These are phyloP conservation scores for Lethocerus indicus DNA, from an alignment of 1,140 invertebrate species.

Conservation along the genomic window DNA sequence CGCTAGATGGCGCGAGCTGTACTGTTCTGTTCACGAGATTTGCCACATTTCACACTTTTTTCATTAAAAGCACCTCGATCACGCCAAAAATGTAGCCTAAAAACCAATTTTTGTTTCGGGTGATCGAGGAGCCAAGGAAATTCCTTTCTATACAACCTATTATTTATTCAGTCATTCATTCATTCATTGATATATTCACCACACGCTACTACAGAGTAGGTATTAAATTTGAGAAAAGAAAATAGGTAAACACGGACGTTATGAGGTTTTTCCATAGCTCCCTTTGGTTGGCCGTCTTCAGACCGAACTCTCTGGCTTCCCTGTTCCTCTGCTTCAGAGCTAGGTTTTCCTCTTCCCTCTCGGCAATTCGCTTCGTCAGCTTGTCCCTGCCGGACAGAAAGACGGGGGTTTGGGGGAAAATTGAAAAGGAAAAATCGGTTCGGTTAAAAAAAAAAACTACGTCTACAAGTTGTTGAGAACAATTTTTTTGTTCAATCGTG, in stretches of 20 bases:
- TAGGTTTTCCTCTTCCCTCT: conserved; percentile 36
- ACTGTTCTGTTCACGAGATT: too few relatives aligned
- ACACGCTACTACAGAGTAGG: conserved; percentile 5
- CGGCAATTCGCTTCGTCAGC: conserved; percentile 30
- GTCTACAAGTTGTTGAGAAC: neutral
- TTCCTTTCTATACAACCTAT: too few relatives aligned
- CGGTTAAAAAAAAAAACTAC: neutral
- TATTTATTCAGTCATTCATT: neutral
- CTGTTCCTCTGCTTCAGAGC: conserved; percentile 40
- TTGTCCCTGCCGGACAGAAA: conserved; percentile 25
- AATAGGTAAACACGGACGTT: conserved; percentile 21
- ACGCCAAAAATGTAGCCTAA: too few relatives aligned
- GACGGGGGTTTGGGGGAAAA: too few relatives aligned
- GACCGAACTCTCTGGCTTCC: conserved; percentile 33
- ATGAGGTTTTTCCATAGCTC: conserved; percentile 46
- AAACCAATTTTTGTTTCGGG: too few relatives aligned
- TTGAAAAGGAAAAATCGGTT: neutral
- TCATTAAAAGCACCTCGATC: too few relatives aligned
- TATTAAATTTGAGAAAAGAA: conserved; percentile 4
- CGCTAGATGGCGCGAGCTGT: too few relatives aligned
- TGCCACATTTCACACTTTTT: too few relatives aligned
- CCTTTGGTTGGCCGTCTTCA: conserved; percentile 37
- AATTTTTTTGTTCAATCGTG: neutral
- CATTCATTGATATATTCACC: neutral
- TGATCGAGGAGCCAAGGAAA: too few relatives aligned